Evolutionary conservation across 2,888 invertebrate genomes (phyloP), one percentile per base, ranked within the genome.

Genomic region (Lithophane socia): DNA sequence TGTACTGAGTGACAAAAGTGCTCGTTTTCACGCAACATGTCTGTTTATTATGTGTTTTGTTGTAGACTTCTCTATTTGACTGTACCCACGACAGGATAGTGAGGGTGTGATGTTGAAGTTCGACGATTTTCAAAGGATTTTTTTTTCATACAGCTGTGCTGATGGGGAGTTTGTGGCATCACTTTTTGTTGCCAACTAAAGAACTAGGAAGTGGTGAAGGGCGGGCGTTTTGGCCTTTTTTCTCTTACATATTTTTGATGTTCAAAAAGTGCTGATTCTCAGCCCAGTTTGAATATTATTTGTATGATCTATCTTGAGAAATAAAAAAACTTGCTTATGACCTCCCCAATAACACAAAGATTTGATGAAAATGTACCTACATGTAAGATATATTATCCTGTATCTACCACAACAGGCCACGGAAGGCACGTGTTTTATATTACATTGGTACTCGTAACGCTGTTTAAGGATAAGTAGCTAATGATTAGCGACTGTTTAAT

Each of bases 1-100:
- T 91, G 88, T 90, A 90, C 73, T 74, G 80, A 79, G 86, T 88
- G 90, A 92, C 89, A 89, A 91, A 91, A 92, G 86, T 84, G 91
- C 89, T 89, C 92, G 88, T 93, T 92, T 91, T 83, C 90, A 88
- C 89, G 85, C 85, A 87, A 90, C 88, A 4, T 74, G 82, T 91
- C 86, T 89, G 87, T 89, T 86, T 87, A 84, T 90, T 90, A 86
- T 84, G 76, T 86, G 75, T 87, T 79, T 85, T 81, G 84, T 79
- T 86, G 76, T 60, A 74, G 84, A 85, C 54, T 81, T 86, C 54
- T 85, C 78, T 85, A 79, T 86, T 79, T 83, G 77, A 78, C 63
- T 77, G 76, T 71, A 75, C n/a, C 37, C 16, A 58, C 76, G 86
- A 68, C 77, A 80, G 83, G 47, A 65, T 85, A 78, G 66, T 77